Conservation (phyloP, 2,797 vertebrate species). For the Gastrophryne carolinensis region DNA sequence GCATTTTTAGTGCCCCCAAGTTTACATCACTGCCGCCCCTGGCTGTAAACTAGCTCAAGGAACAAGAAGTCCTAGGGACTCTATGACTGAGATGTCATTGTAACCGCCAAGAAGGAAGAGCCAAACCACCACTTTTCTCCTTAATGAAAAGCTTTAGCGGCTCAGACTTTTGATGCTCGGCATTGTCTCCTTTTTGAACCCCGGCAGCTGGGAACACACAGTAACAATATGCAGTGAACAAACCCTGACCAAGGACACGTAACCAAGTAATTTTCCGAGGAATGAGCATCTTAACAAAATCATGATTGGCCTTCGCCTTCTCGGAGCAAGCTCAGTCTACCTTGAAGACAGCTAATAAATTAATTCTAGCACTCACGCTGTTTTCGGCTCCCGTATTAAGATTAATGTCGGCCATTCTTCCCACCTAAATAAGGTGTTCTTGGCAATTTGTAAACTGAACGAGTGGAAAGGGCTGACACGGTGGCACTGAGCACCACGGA, state of each 20-base stretch:
- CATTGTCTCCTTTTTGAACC: neutral
- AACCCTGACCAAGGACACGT: slow-evolving; percentile 4
- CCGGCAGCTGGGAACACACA: neutral
- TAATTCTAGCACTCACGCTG: neutral
- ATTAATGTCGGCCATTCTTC: slow-evolving; percentile 21
- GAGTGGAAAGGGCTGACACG: slow-evolving; percentile 30
- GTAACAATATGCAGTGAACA: slow-evolving; percentile 23
- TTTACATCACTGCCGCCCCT: too few relatives aligned
- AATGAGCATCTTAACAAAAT: slow-evolving; percentile 42
- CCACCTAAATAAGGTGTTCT: slow-evolving; percentile 44
- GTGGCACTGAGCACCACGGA: slow-evolving; percentile 1
- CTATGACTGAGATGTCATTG: too few relatives aligned
- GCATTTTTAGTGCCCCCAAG: too few relatives aligned
- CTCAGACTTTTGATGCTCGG: neutral
- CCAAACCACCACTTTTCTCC: neutral
- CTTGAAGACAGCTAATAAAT: slow-evolving; percentile 5
- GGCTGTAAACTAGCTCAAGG: too few relatives aligned
- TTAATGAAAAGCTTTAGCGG: neutral
- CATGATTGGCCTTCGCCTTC: slow-evolving; percentile 43
- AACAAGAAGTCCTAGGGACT: too few relatives aligned
- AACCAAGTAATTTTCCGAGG: slow-evolving; percentile 30
- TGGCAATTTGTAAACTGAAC: slow-evolving; percentile 35
- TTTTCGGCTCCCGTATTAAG: neutral
- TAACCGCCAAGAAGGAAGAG: too few relatives aligned
- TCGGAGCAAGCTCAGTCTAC: slow-evolving; percentile 23